Conservation (phyloP, 30 jellyfish, hydroid and myxozoan species). For the Nemopilema nomurai region DNA sequence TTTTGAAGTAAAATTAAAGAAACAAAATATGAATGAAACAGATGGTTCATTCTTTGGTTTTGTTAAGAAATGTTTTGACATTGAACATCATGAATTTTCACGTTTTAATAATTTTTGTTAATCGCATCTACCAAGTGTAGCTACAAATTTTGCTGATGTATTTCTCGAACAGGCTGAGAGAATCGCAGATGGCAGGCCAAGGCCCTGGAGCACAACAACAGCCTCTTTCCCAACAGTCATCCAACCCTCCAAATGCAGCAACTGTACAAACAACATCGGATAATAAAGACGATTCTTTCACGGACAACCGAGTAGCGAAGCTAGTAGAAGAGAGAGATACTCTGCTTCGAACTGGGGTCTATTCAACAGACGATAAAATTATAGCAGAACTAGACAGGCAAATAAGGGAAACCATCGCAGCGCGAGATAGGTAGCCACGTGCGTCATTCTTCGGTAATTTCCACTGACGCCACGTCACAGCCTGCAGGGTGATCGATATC, state of each 20-base stretch:
- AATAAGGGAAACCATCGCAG: conserved; percentile 74
- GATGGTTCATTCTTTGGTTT: background rate
- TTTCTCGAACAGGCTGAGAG: conserved; percentile 24
- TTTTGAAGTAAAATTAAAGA: too few relatives aligned
- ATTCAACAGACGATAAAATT: conserved; percentile 88
- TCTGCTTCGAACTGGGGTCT: conserved; percentile 94
- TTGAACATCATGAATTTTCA: background rate
- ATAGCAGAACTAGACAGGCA: conserved; percentile 90
- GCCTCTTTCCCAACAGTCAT: background rate
- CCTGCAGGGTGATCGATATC: background rate
- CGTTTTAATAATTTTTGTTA: too few relatives aligned
- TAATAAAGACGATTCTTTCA: conserved; percentile 4
- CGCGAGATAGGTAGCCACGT: conserved; percentile 21
- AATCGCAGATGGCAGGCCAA: conserved; percentile 31
- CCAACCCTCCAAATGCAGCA: background rate
- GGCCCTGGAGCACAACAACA: background rate
- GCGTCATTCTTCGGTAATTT: background rate
- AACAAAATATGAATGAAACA: too few relatives aligned
- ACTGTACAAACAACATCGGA: conserved; percentile 1
- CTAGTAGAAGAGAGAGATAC: conserved; percentile 98
- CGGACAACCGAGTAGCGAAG: conserved; percentile 77
- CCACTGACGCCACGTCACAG: background rate
- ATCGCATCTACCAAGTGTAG: background rate
- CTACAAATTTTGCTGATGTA: too few relatives aligned
- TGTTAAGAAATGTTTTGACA: background rate